Conservation (phyloP, 1,140 invertebrate genomes). For the Piezodorus guildinii region DNA sequence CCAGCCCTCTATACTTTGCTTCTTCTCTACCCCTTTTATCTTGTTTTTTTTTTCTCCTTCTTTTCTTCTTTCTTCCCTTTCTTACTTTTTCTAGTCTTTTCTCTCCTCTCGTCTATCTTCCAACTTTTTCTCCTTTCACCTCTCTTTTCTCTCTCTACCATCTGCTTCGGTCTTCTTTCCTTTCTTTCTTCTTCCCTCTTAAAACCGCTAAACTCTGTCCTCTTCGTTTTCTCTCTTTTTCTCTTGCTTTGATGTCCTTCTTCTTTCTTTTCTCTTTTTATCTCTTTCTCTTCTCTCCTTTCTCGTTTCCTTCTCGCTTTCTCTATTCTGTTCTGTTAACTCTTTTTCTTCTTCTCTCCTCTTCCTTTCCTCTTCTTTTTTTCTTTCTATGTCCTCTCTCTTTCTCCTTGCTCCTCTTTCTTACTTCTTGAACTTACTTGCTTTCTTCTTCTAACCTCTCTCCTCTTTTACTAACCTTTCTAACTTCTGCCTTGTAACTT, state of each 20-base stretch:
- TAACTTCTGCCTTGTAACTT: not conserved
- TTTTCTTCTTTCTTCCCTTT: too few species aligned
- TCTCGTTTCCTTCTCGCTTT: not conserved
- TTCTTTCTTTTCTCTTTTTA: not conserved
- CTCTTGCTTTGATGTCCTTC: not conserved
- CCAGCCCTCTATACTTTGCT: too few species aligned
- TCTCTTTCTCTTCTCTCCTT: not conserved
- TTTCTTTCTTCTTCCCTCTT: not conserved
- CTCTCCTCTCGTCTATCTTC: too few species aligned
- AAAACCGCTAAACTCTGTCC: not conserved
- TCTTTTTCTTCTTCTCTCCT: not conserved
- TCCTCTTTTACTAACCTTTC: not conserved
- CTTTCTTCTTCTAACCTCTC: not conserved
- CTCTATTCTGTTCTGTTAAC: not conserved
- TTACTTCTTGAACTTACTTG: not conserved
- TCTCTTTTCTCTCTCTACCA: not conserved
- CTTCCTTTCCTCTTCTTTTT: not conserved
- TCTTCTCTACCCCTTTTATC: too few species aligned
- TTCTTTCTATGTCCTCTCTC: not conserved
- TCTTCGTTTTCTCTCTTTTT: not conserved
- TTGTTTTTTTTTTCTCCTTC: too few species aligned
- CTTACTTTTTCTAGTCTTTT: too few species aligned
- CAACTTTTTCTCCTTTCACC: not conserved
- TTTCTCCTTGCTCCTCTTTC: not conserved
- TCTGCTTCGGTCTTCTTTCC: not conserved